Base-by-base conservation (phyloP, 2,113 vertebrate genomes). In the Phaetusa simplex region DNA sequence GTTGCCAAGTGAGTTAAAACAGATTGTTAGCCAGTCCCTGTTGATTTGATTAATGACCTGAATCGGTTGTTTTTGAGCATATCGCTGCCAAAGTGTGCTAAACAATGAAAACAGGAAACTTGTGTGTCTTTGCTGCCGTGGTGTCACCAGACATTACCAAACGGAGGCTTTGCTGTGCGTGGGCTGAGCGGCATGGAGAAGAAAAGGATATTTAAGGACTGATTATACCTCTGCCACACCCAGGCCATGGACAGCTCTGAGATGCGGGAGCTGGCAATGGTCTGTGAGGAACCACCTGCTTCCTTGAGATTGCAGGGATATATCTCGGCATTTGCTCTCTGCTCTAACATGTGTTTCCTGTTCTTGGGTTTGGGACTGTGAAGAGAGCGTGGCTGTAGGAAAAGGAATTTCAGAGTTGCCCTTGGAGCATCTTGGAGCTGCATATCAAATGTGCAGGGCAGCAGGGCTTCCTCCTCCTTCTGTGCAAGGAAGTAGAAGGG, bases 261-360 rank as follows among this genome's bases (percentile, higher is more conserved):
- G 86, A 72, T 66, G 81, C 2, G 20, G 55, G 95, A 94, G 2
- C 58, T 74, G 89, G 95, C 89, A 49, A 5, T 3, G 89, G 38
- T 59, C 74, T 61, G 55, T 43, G 74, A 93, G 96, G 96, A 97
- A 95, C 95, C 87, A 82, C 81, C 96, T 97, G 96, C 84, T 97
- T 96, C 95, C 96, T 93, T 82, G 40, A 93, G 96, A 96, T 96
- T 95, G 87, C 84, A 69, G 58, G 67, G 52, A 80, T n/a, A 14
- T n/a, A 59, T 36, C 87, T 61, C 53, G 45, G 86, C 58, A 15
- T 49, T 43, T 20, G 61, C 91, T 67, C 74, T 85, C 62, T 88
- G 73, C 62, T 73, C 30, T 49, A 16, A 22, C 91, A 69, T 73
- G 1, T 70, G 95, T 91, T 97, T 96, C 96, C 96, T 96, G 95